Conservation (phyloP, 1,140 invertebrate species). For the Thalassaphorura encarpata region DNA sequence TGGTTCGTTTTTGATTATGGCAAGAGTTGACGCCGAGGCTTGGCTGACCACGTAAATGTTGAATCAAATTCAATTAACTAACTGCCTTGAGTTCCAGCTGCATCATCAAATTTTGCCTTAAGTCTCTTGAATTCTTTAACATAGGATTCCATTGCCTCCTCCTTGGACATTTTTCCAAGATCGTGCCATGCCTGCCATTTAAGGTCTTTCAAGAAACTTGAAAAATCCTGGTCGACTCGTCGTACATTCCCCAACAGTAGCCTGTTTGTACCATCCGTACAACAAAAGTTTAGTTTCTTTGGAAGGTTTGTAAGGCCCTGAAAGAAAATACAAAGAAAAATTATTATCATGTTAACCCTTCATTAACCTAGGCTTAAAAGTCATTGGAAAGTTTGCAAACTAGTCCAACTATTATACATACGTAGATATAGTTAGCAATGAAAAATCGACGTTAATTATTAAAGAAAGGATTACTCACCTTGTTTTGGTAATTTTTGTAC, state of each 20-base stretch:
- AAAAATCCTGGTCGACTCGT: constrained; percentile 43
- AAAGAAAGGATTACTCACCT: no score
- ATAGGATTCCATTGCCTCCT: constrained; percentile 21
- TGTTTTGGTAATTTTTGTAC: constrained; percentile 21
- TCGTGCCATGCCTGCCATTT: constrained; percentile 19
- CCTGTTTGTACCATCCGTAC: constrained; percentile 51
- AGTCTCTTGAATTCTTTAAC: constrained; percentile 15
- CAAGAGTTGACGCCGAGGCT: no score
- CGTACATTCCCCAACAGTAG: constrained; percentile 45
- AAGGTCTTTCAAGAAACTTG: constrained; percentile 1
- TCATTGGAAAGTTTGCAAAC: no score
- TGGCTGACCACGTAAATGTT: no score
- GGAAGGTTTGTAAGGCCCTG: constrained; percentile 12
- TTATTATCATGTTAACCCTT: no score
- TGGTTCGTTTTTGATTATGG: no score
- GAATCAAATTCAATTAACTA: no score
- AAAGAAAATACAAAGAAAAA: not conserved
- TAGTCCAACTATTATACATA: no score
- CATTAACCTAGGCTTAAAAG: no score
- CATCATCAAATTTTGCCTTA: not conserved
- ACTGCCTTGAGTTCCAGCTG: not conserved
- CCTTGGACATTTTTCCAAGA: constrained; percentile 19
- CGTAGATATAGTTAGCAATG: no score
- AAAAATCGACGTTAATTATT: no score
- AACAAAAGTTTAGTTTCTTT: constrained; percentile 32